Percentiles rank a stretch among this genome's conserved stretches.
phyloP scores from a whole-genome alignment of 2,888 invertebrate species.

The Calliphora vomitoria region DNA sequence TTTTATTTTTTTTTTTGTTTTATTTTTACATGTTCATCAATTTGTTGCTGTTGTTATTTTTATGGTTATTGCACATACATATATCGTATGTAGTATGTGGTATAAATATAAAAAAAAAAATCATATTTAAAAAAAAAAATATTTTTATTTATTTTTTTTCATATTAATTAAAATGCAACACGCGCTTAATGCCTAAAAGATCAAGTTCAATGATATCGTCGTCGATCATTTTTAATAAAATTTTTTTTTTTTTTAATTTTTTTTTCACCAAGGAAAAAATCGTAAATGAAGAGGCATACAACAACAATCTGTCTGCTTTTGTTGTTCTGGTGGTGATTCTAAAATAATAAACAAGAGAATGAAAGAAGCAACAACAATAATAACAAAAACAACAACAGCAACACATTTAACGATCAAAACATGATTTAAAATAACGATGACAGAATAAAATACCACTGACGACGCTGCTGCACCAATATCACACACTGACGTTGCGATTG shows the following conservation, averaged over 20 bases:
- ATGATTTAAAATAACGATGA: constrained; percentile 82
- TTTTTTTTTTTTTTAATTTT: constrained; percentile 22
- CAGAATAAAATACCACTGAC: constrained; percentile 78
- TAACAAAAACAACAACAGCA: constrained; percentile 45
- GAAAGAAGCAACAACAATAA: constrained; percentile 69
- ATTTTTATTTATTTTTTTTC: constrained; percentile 25
- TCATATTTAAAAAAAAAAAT: constrained; percentile 15
- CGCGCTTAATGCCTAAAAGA: constrained; percentile 76
- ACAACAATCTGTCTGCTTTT: constrained; percentile 51
- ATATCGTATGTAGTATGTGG: too few species aligned
- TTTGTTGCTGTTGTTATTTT: constrained; percentile 42
- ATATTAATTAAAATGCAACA: constrained; percentile 72
- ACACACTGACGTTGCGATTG: background rate
- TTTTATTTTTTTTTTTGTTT: constrained; percentile 46
- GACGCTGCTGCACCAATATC: constrained; percentile 42
- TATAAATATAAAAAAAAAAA: too few species aligned
- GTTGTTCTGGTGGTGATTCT: constrained; percentile 54
- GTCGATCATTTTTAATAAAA: constrained; percentile 69
- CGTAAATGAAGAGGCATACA: constrained; percentile 51
- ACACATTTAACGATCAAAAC: constrained; percentile 66
- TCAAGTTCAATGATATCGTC: constrained; percentile 81
- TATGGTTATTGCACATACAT: constrained; percentile 36
- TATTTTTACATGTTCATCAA: constrained; percentile 66
- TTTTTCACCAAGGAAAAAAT: constrained; percentile 55
- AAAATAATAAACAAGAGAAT: constrained; percentile 63